A percentile compares a stretch with the other conserved stretches of the same genome.
These are phyloP conservation scores for Agrochola litura DNA, from an alignment of 2,888 invertebrate genomes.

Conservation along the genomic window DNA sequence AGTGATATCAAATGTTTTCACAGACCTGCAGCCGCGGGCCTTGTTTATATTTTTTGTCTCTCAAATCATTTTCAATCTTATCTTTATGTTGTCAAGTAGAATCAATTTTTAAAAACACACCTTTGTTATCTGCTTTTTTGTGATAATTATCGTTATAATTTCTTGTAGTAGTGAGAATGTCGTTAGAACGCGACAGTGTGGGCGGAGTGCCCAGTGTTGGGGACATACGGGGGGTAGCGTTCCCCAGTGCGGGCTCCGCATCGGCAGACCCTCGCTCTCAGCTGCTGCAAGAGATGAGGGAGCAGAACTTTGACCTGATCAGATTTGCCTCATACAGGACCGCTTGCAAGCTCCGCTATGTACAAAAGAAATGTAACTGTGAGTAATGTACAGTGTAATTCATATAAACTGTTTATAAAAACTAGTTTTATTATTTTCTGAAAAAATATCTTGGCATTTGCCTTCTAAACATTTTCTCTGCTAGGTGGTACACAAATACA, in stretches of 20 bases:
- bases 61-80: conserved; percentile 50
- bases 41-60: conserved; percentile 66
- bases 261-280: conserved; percentile 93
- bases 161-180: conserved; percentile 74
- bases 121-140: conserved; percentile 11
- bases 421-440: not conserved
- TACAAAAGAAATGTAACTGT: conserved; percentile 99
- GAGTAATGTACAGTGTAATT: conserved; percentile 84
- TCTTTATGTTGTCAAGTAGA: conserved; percentile 53
- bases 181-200: conserved; percentile 83
- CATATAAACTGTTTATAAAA: not conserved
- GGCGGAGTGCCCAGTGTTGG: conserved; percentile 76
- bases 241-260: conserved; percentile 65
- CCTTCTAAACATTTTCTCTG: not conserved
- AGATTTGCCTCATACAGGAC: conserved; percentile 99
- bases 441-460: not conserved
- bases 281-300: conserved; percentile 95
- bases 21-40: conserved; percentile 29
- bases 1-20: conserved; percentile 29
- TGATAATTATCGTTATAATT: conserved; percentile 28
- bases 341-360: conserved; percentile 98
- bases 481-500: conserved; percentile 1
- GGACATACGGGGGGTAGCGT: conserved; percentile 67
- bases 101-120: conserved; percentile 9
- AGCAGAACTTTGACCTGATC: conserved; percentile 98